Conservation (phyloP, 2,797 vertebrate species). For the Ispidina picta region DNA sequence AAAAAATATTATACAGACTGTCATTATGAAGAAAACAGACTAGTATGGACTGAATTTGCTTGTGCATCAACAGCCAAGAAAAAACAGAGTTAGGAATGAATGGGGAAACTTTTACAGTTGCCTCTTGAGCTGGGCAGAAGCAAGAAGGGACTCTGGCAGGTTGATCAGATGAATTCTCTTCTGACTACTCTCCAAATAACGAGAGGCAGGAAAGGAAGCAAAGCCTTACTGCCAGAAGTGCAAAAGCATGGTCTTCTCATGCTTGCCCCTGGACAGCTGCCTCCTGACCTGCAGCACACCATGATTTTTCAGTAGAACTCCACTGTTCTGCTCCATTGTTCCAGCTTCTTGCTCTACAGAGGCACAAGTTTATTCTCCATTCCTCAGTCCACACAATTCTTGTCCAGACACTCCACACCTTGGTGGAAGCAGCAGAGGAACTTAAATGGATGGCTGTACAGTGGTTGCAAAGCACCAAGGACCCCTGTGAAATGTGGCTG, state of each 20-base stretch:
- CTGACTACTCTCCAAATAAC: background rate
- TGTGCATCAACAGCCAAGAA: background rate
- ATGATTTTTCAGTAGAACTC: background rate
- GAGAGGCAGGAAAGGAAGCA: background rate
- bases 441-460: rapidly evolving
- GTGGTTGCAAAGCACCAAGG: rapidly evolving
- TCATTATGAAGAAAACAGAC: background rate
- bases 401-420: background rate
- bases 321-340: background rate
- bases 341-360: background rate
- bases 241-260: background rate
- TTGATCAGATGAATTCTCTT: background rate
- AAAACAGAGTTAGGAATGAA: background rate
- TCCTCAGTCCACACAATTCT: background rate
- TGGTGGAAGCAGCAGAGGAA: background rate
- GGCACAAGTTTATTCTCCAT: background rate
- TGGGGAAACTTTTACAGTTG: background rate
- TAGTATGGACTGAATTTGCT: background rate
- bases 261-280: background rate
- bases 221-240: background rate
- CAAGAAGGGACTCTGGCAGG: background rate
- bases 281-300: background rate
- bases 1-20: background rate
- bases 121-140: background rate
- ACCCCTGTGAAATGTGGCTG: background rate